Evolutionary conservation across 2,113 vertebrate species (phyloP).

Genomic region (Ciconia stormi): DNA sequence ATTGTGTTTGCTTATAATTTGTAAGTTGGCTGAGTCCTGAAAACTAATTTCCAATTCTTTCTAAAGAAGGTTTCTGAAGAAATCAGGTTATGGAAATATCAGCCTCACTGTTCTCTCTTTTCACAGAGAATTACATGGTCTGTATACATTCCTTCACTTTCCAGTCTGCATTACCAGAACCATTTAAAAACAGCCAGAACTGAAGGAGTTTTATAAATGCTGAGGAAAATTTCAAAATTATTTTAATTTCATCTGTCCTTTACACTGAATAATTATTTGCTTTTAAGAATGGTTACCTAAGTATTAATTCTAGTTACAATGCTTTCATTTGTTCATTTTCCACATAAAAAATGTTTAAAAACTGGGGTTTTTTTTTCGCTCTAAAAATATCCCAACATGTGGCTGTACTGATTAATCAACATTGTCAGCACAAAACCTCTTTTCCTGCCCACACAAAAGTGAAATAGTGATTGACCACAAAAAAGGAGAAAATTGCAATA

Average conservation of each 20-base stretch:
- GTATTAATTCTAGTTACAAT: neutral
- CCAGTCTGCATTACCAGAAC: neutral
- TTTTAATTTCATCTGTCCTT: neutral
- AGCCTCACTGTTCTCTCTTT: slow-evolving; percentile 7
- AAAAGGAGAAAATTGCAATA: neutral
- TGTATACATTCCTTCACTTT: slow-evolving; percentile 12
- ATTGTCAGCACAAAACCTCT: slow-evolving; percentile 22
- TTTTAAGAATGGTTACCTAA: neutral
- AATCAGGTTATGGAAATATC: slow-evolving; percentile 22
- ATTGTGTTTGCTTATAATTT: neutral
- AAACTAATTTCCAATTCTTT: neutral
- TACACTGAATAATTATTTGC: neutral
- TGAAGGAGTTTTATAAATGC: neutral
- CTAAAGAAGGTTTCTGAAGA: neutral
- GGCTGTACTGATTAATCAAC: slow-evolving; percentile 5
- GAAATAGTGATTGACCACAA: neutral
- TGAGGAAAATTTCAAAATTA: neutral
- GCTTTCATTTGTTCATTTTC: neutral
- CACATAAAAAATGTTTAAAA: neutral
- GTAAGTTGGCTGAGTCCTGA: neutral
- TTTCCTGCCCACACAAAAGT: neutral
- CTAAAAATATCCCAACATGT: slow-evolving; percentile 1
- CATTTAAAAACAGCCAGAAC: neutral
- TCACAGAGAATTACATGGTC: neutral
- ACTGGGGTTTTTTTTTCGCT: neutral